Evolutionary conservation across 2,113 vertebrate genomes (phyloP).

Genomic region (Pelusios castaneus): DNA sequence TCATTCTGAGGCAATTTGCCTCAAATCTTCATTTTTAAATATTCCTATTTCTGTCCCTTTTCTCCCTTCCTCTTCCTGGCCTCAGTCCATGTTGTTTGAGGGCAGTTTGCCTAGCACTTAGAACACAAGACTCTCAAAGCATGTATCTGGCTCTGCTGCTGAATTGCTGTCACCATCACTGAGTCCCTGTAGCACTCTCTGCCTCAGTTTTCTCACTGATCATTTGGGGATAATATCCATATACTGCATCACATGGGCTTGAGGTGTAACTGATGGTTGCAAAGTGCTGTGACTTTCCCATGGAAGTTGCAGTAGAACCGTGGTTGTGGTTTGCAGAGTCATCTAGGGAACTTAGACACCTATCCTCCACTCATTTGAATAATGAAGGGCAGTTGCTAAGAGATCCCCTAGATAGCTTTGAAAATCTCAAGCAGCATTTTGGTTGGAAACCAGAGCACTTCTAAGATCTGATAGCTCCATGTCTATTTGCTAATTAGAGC

Average conservation of each 20-base stretch:
- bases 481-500: slow-evolving; percentile 6
- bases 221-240: neutral
- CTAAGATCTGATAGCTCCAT: neutral
- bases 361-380: neutral
- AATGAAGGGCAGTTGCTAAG: neutral
- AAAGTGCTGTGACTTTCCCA: neutral
- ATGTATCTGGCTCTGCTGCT: neutral
- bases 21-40: neutral
- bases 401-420: neutral
- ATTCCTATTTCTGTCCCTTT: neutral
- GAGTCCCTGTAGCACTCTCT: neutral
- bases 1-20: slow-evolving; percentile 17
- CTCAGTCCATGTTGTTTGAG: neutral
- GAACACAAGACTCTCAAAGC: neutral
- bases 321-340: accelerated
- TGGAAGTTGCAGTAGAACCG: accelerated
- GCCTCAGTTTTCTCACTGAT: neutral
- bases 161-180: neutral
- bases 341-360: neutral
- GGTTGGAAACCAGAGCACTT: neutral
- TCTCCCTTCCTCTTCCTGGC: neutral
- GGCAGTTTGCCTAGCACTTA: neutral
- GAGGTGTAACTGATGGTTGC: neutral
- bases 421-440: accelerated
- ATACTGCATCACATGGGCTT: neutral